Percentiles rank a stretch among this genome's conserved stretches.
Evolutionary conservation across 2,888 invertebrate genomes (phyloP).

Genomic region (Drosophila barbarae): DNA sequence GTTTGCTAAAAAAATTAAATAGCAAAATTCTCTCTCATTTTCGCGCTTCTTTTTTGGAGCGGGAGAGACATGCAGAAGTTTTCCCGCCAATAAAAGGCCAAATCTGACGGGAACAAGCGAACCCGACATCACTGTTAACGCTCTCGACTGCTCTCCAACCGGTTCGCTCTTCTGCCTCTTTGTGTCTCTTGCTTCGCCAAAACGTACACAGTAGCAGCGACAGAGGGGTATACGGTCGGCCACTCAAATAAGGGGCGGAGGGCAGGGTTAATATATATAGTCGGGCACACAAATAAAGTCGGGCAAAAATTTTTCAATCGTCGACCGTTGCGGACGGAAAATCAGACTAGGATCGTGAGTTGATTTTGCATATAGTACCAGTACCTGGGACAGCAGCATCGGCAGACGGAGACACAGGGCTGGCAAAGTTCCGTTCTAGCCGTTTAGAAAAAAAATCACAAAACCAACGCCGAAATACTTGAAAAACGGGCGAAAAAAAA

Average conservation of each 20-base stretch:
- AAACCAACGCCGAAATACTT: constrained; percentile 23
- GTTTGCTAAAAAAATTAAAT: too few relatives aligned
- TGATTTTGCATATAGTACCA: constrained; percentile 34
- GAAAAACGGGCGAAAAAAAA: constrained; percentile 27
- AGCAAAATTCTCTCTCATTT: too few relatives aligned
- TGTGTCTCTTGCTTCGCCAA: neutral
- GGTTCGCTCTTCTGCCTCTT: too few relatives aligned
- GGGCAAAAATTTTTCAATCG: constrained; percentile 29
- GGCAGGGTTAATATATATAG: constrained; percentile 3
- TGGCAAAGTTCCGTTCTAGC: constrained; percentile 21
- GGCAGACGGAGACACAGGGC: constrained; percentile 30
- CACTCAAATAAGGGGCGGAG: too few relatives aligned
- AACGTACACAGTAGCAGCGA: constrained; percentile 4
- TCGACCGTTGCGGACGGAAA: constrained; percentile 68
- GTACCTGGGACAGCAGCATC: constrained; percentile 30
- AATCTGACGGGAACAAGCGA: too few relatives aligned
- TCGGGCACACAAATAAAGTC: constrained; percentile 6
- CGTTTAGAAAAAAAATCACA: constrained; percentile 13
- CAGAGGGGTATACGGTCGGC: too few relatives aligned
- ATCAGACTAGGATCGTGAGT: constrained; percentile 66
- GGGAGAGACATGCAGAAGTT: too few relatives aligned
- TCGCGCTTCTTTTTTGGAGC: too few relatives aligned
- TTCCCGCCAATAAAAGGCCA: too few relatives aligned
- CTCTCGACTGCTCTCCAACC: too few relatives aligned
- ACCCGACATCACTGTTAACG: too few relatives aligned